These are phyloP conservation scores for Drosophila ogumai DNA, from an alignment of 1,140 invertebrate genomes.

Conservation along the genomic window DNA sequence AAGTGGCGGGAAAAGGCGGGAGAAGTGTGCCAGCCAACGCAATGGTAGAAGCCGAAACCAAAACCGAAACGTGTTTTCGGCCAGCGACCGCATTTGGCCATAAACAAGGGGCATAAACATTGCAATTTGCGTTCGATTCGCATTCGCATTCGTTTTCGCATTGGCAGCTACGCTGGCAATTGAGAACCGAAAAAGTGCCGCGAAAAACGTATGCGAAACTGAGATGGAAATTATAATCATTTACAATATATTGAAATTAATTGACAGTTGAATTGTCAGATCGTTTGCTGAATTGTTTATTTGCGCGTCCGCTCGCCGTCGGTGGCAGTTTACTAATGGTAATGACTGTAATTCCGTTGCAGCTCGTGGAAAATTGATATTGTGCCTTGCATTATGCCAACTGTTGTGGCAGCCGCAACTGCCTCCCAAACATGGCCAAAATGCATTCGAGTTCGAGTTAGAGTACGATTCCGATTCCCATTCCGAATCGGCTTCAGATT, in stretches of 20 bases:
- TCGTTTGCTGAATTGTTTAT: slow-evolving; percentile 81
- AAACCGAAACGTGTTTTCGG: slow-evolving; percentile 55
- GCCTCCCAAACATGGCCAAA: slow-evolving; percentile 64
- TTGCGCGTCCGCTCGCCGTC: slow-evolving; percentile 38
- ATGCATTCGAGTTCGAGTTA: slow-evolving; percentile 32
- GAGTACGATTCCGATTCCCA: slow-evolving; percentile 26
- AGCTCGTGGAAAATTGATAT: slow-evolving; percentile 78
- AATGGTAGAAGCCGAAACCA: slow-evolving; percentile 35
- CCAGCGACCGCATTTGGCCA: slow-evolving; percentile 70
- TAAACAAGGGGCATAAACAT: slow-evolving; percentile 79
- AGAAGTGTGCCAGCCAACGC: slow-evolving; percentile 63
- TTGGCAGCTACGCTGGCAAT: slow-evolving; percentile 16
- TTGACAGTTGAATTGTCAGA: slow-evolving; percentile 82
- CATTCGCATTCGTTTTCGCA: slow-evolving; percentile 40
- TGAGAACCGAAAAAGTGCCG: slow-evolving; percentile 40
- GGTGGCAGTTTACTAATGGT: slow-evolving; percentile 82
- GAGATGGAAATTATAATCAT: slow-evolving; percentile 75
- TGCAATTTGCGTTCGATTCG: slow-evolving; percentile 76
- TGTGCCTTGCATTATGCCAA: slow-evolving; percentile 71
- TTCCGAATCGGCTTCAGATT: slow-evolving; percentile 31
- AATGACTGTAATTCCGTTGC: slow-evolving; percentile 80
- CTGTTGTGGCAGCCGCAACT: slow-evolving; percentile 68
- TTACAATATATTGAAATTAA: slow-evolving; percentile 84
- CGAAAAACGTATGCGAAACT: slow-evolving; percentile 27
- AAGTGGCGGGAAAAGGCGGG: slow-evolving; percentile 38